Evolutionary conservation across 2,113 vertebrate species (phyloP), one percentile per base, ranked within the genome.

Genomic region (Neotragus pygmaeus): DNA sequence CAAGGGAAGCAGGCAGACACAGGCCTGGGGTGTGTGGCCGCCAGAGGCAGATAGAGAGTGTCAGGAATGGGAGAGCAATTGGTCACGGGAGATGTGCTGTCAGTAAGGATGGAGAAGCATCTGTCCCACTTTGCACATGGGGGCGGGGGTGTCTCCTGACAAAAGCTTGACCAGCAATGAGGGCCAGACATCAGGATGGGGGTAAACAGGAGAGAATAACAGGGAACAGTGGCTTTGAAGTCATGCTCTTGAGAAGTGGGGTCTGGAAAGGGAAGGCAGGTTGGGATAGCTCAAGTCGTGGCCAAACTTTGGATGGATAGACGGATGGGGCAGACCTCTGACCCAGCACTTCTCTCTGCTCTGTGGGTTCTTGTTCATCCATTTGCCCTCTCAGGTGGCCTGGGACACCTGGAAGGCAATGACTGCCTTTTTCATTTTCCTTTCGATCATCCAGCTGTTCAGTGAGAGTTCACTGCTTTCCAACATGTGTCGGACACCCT

Each of bases 11-110:
- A 13, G 1, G 5, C 28, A 14, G 73, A 27, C 15, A 0, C 0
- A 2, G 2, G 3, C 25, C 19, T 7, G 9, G 36, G 6, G 27
- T 0, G 0, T 1, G 10, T 55, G 28, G 14, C 3, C 0, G 0
- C 66, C 14, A 30, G 9, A 73, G 6, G 17, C 3, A 2, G n/a
- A 3, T n/a, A 6, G 33, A 83, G 82, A 27, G 28, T 25, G 9
- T 55, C 43, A 7, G n/a, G 47, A 27, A 27, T 7, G 13, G 11
- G 81, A 12, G 43, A 23, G 6, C 2, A 2, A 7, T 0, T 6
- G 0, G 28, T 19, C 14, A 1, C 0, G 0, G 4, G 12, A 19
- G 62, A 73, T 17, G 16, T 0, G 2, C 78, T 11, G 27, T 3
- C n/a, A 45, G 1, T 2, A 7, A 80, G 47, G n/a, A 25, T 1